Conservation (phyloP, 1,140 invertebrate species). For the Lepidostoma basale region DNA sequence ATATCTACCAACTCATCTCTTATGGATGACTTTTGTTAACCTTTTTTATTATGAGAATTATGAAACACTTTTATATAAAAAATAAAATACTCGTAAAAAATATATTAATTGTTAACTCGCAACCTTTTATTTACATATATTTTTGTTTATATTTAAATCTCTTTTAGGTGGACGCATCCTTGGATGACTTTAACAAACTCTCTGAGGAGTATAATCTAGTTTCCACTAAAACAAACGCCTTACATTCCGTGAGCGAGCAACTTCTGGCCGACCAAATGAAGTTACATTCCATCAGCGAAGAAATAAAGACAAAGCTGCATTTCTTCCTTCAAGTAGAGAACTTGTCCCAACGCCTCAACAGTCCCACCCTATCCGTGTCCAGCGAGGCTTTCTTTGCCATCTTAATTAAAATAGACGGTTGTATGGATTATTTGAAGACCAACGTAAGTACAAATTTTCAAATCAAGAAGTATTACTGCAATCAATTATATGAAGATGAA, state of each 20-base stretch:
- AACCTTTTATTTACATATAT: too few relatives aligned
- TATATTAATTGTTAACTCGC: too few relatives aligned
- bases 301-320: slow-evolving; percentile 78
- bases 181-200: slow-evolving; percentile 74
- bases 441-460: slow-evolving; percentile 69
- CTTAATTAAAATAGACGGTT: slow-evolving; percentile 84
- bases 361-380: slow-evolving; percentile 78
- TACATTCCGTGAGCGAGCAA: slow-evolving; percentile 89
- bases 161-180: slow-evolving; percentile 70
- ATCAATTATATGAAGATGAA: background rate
- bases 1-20: too few relatives aligned
- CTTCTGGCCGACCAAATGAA: slow-evolving; percentile 85
- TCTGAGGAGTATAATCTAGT: slow-evolving; percentile 82
- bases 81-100: too few relatives aligned
- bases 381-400: slow-evolving; percentile 83
- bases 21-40: too few relatives aligned
- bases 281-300: slow-evolving; percentile 77
- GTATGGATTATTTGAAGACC: slow-evolving; percentile 81
- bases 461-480: background rate
- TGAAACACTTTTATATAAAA: too few relatives aligned
- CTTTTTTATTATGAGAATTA: too few relatives aligned
- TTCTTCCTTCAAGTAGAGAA: slow-evolving; percentile 87
- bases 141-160: too few relatives aligned
- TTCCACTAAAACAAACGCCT: slow-evolving; percentile 86
- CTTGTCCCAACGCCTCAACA: slow-evolving; percentile 78